Conservation (phyloP, 2,113 vertebrate species). For the Coreoperca whiteheadi region DNA sequence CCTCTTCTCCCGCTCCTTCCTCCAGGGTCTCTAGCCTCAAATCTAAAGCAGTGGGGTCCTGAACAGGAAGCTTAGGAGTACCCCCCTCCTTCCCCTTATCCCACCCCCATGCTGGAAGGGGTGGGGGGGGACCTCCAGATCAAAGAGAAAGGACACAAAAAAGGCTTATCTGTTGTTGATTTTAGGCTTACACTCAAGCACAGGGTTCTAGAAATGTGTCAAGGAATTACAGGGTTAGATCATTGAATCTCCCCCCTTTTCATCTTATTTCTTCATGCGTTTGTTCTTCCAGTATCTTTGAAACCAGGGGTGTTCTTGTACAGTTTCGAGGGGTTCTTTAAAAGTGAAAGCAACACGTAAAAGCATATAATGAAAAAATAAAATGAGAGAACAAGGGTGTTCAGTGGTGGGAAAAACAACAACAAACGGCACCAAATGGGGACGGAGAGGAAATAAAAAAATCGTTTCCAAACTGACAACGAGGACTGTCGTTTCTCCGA, state of each 20-base stretch:
- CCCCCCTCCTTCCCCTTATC: neutral
- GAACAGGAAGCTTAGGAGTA: conserved; percentile 68
- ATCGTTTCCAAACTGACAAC: neutral
- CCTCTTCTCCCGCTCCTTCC: conserved; percentile 33
- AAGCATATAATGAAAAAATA: conserved; percentile 3
- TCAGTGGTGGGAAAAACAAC: neutral
- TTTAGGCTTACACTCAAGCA: conserved; percentile 79
- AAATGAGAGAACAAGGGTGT: neutral
- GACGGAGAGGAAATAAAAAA: neutral
- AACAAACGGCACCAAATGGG: conserved; percentile 19
- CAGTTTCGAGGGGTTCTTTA: conserved; percentile 25
- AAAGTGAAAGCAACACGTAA: conserved; percentile 28
- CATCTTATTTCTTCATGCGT: conserved; percentile 58
- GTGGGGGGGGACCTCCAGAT: conserved; percentile 61
- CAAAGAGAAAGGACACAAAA: conserved; percentile 76
- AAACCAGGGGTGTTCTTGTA: conserved; percentile 39
- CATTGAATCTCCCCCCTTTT: conserved; percentile 59
- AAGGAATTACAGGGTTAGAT: conserved; percentile 78
- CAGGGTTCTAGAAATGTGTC: conserved; percentile 76
- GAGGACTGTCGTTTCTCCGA: neutral
- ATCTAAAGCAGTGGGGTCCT: conserved; percentile 58
- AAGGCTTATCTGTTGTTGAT: conserved; percentile 84
- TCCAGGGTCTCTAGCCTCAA: conserved; percentile 55
- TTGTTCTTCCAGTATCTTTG: conserved; percentile 70
- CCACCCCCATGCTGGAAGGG: conserved; percentile 9